Percentiles rank a stretch among this genome's conserved stretches.
Evolutionary conservation across 2,888 invertebrate species (phyloP).

Genomic region (Hyposoter dolosus): DNA sequence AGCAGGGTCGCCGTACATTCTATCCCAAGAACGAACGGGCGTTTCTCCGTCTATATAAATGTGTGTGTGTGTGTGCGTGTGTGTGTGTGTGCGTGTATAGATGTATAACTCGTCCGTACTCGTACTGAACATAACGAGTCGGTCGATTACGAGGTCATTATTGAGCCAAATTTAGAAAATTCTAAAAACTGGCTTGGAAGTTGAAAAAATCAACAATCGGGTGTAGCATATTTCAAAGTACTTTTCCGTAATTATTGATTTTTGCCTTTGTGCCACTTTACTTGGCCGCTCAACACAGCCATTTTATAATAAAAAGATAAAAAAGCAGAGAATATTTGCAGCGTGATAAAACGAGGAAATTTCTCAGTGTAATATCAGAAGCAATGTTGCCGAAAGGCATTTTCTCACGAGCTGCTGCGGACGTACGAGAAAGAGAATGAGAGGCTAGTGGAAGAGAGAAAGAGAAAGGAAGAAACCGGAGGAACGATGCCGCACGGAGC

Average conservation of each 20-base stretch:
- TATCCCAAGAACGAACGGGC: conserved; percentile 15
- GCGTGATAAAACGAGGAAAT: conserved; percentile 34
- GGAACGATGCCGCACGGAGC: conserved; percentile 64
- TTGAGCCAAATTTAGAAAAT: not conserved
- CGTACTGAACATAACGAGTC: conserved; percentile 31
- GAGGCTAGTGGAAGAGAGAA: not conserved
- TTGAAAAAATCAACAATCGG: not conserved
- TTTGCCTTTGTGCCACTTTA: not conserved
- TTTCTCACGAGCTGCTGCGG: conserved; percentile 65
- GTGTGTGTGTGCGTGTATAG: not conserved
- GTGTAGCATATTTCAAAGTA: not conserved
- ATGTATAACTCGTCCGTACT: conserved; percentile 12
- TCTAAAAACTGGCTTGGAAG: not conserved
- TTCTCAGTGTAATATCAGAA: conserved; percentile 26
- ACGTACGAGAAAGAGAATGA: conserved; percentile 31
- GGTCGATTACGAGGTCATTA: conserved; percentile 56
- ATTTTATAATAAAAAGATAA: not conserved
- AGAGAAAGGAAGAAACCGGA: conserved; percentile 39
- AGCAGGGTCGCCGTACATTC: conserved; percentile 29
- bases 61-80: no score
- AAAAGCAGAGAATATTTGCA: not conserved
- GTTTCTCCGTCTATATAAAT: not conserved
- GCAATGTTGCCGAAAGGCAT: conserved; percentile 65
- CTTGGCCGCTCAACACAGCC: not conserved
- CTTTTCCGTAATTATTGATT: not conserved